Evolutionary conservation across 2,888 invertebrate species (phyloP).

Genomic region (Rotaria sp.): DNA sequence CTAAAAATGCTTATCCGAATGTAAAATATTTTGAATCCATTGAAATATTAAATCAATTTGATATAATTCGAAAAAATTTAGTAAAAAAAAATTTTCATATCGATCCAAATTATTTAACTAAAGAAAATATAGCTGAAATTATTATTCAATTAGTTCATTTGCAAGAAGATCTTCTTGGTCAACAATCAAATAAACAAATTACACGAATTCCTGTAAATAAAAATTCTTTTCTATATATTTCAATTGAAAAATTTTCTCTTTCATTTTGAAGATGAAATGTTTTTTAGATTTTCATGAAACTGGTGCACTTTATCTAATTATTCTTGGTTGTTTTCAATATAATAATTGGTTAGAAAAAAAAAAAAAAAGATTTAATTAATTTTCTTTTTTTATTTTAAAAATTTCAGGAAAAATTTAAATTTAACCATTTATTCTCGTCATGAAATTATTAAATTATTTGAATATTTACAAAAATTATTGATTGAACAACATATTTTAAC

Average conservation of each 20-base stretch:
- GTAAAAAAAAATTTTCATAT: neutral
- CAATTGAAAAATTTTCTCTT: neutral
- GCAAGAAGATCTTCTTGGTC: slow-evolving; percentile 36
- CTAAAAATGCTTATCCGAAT: slow-evolving; percentile 91
- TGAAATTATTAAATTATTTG: slow-evolving; percentile 85
- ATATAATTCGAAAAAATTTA: slow-evolving; percentile 77
- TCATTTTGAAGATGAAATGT: slow-evolving; percentile 71
- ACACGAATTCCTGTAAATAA: neutral
- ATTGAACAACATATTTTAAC: slow-evolving; percentile 72
- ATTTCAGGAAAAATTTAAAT: slow-evolving; percentile 71
- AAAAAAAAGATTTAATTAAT: neutral
- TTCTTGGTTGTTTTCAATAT: slow-evolving; percentile 71
- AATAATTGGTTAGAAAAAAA: slow-evolving; percentile 72
- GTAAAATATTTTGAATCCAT: slow-evolving; percentile 83
- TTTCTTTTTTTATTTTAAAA: neutral
- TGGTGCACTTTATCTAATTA: slow-evolving; percentile 82
- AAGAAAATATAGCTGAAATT: slow-evolving; percentile 30
- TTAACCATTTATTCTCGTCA: slow-evolving; percentile 77
- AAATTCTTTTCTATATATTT: too few species aligned
- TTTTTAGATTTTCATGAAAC: slow-evolving; percentile 90
- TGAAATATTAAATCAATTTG: slow-evolving; percentile 80
- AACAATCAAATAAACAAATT: neutral
- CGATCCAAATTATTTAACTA: neutral
- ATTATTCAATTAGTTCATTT: slow-evolving; percentile 34
- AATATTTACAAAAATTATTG: slow-evolving; percentile 63